Percentiles rank a stretch among this genome's conserved stretches.
These are phyloP conservation scores for Etheostoma spectabile DNA, from an alignment of 2,113 vertebrate species.

Conservation along the genomic window DNA sequence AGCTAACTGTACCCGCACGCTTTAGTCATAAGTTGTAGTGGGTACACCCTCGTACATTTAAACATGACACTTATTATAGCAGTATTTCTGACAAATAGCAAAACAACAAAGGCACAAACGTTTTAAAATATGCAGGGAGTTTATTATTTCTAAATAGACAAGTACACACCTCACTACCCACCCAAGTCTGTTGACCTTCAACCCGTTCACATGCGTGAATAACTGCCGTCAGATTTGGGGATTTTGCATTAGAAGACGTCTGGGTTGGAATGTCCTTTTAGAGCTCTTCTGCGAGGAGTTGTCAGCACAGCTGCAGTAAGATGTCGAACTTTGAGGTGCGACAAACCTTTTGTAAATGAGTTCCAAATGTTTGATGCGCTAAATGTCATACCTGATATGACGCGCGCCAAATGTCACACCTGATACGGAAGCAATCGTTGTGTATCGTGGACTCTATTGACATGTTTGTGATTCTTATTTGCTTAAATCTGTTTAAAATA, in stretches of 20 bases:
- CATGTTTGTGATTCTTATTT: neutral
- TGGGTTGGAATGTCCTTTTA: slow-evolving; percentile 9
- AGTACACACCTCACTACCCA: neutral
- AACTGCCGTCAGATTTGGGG: neutral
- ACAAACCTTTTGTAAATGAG: slow-evolving; percentile 5
- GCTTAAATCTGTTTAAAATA: neutral
- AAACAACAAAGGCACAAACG: neutral
- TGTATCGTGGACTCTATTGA: neutral
- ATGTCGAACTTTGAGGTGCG: slow-evolving; percentile 27
- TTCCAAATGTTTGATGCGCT: neutral
- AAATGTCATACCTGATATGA: slow-evolving; percentile 17
- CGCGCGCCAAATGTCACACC: no score
- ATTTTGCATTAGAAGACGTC: neutral
- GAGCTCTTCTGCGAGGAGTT: slow-evolving; percentile 2
- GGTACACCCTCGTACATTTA: neutral
- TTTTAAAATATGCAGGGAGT: neutral
- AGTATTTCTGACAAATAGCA: no score
- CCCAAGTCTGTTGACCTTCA: slow-evolving; percentile 16
- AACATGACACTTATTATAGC: neutral
- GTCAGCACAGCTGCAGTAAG: neutral
- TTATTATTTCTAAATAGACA: neutral
- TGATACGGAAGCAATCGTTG: neutral
- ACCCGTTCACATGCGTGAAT: neutral
- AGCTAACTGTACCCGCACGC: neutral
- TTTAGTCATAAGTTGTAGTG: neutral